Conservation (phyloP, 53 echinoderm and acorn worm species). For the Paracentrotus lividus region DNA sequence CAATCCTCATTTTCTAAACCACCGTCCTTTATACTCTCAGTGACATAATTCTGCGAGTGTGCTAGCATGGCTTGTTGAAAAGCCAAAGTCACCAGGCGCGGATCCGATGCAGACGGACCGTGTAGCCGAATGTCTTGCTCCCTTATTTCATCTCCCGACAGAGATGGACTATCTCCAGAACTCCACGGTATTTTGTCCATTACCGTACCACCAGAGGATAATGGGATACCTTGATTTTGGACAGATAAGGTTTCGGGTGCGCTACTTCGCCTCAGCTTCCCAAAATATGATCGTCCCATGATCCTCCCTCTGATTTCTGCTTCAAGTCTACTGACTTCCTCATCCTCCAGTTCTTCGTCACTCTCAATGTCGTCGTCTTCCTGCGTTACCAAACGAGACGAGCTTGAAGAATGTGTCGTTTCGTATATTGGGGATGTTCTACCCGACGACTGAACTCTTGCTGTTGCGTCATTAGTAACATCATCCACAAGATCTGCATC, state of each 20-base stretch:
- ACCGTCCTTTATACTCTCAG: background rate
- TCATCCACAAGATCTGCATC: background rate
- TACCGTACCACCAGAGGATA: background rate
- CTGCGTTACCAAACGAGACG: background rate
- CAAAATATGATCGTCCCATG: conserved; percentile 34
- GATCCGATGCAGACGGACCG: conserved; percentile 44
- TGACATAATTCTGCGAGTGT: background rate
- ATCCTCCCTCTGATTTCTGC: conserved; percentile 54
- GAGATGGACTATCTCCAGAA: background rate
- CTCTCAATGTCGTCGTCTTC: background rate
- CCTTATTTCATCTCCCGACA: background rate
- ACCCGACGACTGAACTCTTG: background rate
- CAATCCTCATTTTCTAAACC: background rate
- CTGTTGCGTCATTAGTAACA: background rate
- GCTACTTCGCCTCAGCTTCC: conserved; percentile 44
- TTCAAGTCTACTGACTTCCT: conserved; percentile 44
- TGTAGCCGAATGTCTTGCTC: conserved; percentile 49
- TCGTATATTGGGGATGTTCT: background rate
- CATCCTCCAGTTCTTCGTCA: conserved; percentile 38
- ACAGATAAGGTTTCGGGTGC: conserved; percentile 11
- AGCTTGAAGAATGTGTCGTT: background rate
- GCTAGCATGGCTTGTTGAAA: conserved; percentile 65
- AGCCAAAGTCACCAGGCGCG: conserved; percentile 44
- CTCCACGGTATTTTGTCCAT: background rate
- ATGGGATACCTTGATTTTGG: background rate